These are phyloP conservation scores for Herminia tarsipennalis DNA, from an alignment of 2,888 invertebrate genomes.

Conservation along the genomic window DNA sequence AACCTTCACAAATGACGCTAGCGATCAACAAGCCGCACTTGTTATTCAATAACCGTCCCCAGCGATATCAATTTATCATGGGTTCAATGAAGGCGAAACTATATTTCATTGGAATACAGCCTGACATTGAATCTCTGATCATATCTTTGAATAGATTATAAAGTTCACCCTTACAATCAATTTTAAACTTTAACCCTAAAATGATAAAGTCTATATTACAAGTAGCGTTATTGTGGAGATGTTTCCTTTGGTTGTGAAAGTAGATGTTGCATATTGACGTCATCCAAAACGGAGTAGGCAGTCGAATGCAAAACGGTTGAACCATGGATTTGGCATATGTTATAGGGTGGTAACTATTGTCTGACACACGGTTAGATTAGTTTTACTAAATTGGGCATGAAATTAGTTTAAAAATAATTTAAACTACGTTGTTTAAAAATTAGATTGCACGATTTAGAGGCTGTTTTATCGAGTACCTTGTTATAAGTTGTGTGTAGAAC, in stretches of 20 bases:
- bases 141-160: constrained; percentile 55
- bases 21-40: constrained; percentile 70
- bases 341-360: constrained; percentile 76
- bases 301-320: constrained; percentile 83
- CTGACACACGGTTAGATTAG: constrained; percentile 54
- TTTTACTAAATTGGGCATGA: too few species aligned
- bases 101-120: constrained; percentile 78
- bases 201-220: constrained; percentile 8
- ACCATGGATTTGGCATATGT: constrained; percentile 85
- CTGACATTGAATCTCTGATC: constrained; percentile 69
- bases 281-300: constrained; percentile 80
- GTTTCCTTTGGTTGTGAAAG: constrained; percentile 41
- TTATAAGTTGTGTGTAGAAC: too few species aligned
- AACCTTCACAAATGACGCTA: constrained; percentile 48
- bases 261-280: constrained; percentile 80
- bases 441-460: too few species aligned
- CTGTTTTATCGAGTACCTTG: too few species aligned
- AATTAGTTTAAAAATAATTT: too few species aligned
- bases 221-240: constrained; percentile 20
- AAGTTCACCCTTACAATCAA: constrained; percentile 10
- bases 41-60: constrained; percentile 82
- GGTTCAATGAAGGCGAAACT: constrained; percentile 84
- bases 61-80: constrained; percentile 81
- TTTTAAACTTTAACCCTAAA: constrained; percentile 5
- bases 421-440: too few species aligned